Base-by-base conservation (phyloP, 2,888 invertebrate genomes). In the Apamea anceps region DNA sequence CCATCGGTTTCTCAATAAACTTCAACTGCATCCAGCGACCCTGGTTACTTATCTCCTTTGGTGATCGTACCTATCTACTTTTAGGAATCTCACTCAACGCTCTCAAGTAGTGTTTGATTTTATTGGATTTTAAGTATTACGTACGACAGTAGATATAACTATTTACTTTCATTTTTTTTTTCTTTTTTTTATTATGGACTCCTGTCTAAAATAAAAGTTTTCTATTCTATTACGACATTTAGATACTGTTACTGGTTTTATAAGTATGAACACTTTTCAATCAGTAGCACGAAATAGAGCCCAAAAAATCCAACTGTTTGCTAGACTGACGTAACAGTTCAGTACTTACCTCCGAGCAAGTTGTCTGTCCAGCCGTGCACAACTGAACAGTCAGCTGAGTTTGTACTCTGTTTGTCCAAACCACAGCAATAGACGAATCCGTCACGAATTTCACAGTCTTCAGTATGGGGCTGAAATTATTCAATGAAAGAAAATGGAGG, bases 371-470 rank as follows among this genome's bases (percentile, higher is more conserved):
- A 62, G 97, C 96, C 32, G 97, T 95, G 92, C 98, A 99, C 8
- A 98, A 94, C 18, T 98, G 97, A 2, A 97, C 94, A 32, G 89
- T 89, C 21, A 97, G 86, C 79, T 97, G 95, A 91, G 99, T 99
- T 95, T 99, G 99, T 37, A 98, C 98, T 76, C 99, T 97, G 95
- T 99, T 99, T 95, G 99, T 98, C 99, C 99, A 99, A 81, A 98
- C 98, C 21, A 99, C 97, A 13, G 98, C 97, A 21, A 99, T 96
- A n/a, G 97, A 95, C 65, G 97, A 96, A 85, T 98, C 97, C 80
- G 98, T 98, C 72, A 98, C 97, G 98, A 99, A 99, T 71, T 97
- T 96, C 28, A 99, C 98, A 0, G 97, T 96, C 73, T 98, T 97
- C 87, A 98, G 92, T 87, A 98, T 98, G 67, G 98, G 97, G 87